These are phyloP conservation scores for Brachyptera putata DNA, from an alignment of 2,888 invertebrate genomes.

Conservation along the genomic window DNA sequence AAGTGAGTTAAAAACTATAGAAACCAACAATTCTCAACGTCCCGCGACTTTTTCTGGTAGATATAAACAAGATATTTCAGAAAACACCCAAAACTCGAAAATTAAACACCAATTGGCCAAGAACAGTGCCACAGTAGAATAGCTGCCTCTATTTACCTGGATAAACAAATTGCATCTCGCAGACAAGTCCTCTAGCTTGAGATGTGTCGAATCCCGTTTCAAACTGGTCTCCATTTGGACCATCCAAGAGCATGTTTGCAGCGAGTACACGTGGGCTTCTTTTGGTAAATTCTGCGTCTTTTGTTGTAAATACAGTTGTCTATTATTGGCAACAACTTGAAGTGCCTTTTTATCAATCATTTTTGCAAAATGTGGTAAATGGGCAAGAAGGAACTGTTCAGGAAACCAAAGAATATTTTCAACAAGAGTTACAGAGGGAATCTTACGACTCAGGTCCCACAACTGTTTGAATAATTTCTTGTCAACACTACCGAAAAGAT, in stretches of 20 bases:
- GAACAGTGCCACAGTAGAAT: too few species aligned
- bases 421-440: slow-evolving; percentile 71
- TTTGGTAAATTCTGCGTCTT: slow-evolving; percentile 58
- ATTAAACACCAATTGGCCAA: too few species aligned
- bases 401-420: slow-evolving; percentile 85
- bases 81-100: too few species aligned
- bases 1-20: too few species aligned
- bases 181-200: slow-evolving; percentile 54
- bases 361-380: slow-evolving; percentile 52
- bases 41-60: too few species aligned
- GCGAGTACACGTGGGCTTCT: slow-evolving; percentile 54
- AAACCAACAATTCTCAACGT: too few species aligned
- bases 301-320: slow-evolving; percentile 54
- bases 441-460: slow-evolving; percentile 73
- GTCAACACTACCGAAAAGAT: slow-evolving; percentile 72
- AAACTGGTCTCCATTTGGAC: slow-evolving; percentile 55
- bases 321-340: slow-evolving; percentile 44
- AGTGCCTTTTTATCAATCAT: slow-evolving; percentile 48
- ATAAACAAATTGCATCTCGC: slow-evolving; percentile 52
- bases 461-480: slow-evolving; percentile 69
- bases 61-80: too few species aligned
- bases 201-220: slow-evolving; percentile 46
- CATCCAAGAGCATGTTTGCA: slow-evolving; percentile 57
- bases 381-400: slow-evolving; percentile 69
- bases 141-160: slow-evolving; percentile 46